Evolutionary conservation across 2,113 vertebrate genomes (phyloP).

Genomic region (Climacteris rufus): DNA sequence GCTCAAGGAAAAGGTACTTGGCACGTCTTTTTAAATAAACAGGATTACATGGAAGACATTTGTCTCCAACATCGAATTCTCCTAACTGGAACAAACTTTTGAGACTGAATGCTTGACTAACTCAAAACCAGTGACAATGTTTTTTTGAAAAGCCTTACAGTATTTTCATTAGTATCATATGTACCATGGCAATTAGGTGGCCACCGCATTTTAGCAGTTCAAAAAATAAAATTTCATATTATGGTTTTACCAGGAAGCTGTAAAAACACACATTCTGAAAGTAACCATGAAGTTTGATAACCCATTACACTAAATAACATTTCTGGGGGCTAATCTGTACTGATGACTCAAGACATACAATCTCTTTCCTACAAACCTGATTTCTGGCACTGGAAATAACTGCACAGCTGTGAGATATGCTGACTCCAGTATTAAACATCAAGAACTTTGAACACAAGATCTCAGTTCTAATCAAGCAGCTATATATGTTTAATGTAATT

Average conservation of each 20-base stretch:
- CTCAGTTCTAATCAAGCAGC: not conserved
- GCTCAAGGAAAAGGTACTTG: slow-evolving; percentile 48
- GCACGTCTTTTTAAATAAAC: slow-evolving; percentile 22
- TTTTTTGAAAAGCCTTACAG: not conserved
- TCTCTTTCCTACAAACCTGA: not conserved
- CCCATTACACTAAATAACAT: not conserved
- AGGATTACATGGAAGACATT: slow-evolving; percentile 9
- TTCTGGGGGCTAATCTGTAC: not conserved
- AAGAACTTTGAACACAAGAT: not conserved
- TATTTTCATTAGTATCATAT: not conserved
- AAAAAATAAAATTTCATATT: not conserved
- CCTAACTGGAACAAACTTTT: not conserved
- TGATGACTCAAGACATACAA: not conserved
- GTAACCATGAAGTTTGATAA: not conserved
- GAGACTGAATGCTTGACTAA: not conserved
- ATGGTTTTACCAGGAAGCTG: not conserved
- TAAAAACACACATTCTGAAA: not conserved
- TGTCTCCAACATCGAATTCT: not conserved
- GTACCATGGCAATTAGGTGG: not conserved
- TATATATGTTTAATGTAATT: not conserved
- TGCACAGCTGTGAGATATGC: not conserved
- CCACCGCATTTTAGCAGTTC: not conserved
- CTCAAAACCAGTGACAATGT: not conserved
- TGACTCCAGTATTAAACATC: not conserved
- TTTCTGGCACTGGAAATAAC: slow-evolving; percentile 25